phyloP scores from a whole-genome alignment of 1,140 invertebrate genomes.

The Lucilia cuprina region DNA sequence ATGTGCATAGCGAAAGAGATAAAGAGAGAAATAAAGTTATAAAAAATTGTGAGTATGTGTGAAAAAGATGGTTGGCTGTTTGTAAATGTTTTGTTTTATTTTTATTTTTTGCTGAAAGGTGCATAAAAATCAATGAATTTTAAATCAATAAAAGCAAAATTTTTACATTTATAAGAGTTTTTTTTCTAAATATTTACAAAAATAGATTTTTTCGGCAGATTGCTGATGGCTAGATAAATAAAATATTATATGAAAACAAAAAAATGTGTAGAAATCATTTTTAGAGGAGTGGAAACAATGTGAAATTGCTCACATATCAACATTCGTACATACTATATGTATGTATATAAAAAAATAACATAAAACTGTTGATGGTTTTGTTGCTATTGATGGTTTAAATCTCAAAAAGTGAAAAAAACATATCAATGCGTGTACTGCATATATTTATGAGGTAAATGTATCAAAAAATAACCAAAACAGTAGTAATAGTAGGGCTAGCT shows the following conservation, averaged over 20 bases:
- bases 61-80: too few species aligned
- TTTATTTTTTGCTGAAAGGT: slow-evolving; percentile 13
- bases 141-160: slow-evolving; percentile 28
- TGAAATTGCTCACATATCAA: background rate
- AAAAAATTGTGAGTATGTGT: background rate
- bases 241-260: slow-evolving; percentile 25
- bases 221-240: slow-evolving; percentile 34
- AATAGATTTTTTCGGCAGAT: background rate
- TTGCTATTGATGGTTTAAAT: slow-evolving; percentile 3
- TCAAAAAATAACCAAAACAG: background rate
- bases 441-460: slow-evolving; percentile 7
- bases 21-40: background rate
- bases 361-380: slow-evolving; percentile 25
- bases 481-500: background rate
- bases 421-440: slow-evolving; percentile 10
- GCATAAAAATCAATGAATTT: slow-evolving; percentile 33
- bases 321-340: background rate
- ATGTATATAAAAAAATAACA: background rate
- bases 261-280: background rate
- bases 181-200: background rate
- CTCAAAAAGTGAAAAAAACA: background rate
- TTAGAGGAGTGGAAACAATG: background rate
- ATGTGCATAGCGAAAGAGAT: background rate
- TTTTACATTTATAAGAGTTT: background rate
- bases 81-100: background rate